Base-by-base conservation (phyloP, 2,113 vertebrate genomes). In the Grallaria varia region DNA sequence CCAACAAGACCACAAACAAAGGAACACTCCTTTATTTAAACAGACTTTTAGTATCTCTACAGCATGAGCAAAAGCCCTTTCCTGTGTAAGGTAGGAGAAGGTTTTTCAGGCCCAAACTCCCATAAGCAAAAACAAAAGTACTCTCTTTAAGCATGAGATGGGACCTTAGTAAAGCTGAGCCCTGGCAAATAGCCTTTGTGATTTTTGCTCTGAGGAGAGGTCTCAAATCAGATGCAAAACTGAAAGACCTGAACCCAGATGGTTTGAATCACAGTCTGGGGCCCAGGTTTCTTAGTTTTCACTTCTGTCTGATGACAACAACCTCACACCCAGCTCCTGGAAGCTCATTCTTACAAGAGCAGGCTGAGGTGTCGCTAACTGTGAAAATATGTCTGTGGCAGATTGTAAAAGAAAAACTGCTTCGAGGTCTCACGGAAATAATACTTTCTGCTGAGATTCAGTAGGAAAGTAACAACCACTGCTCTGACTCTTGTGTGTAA, bases 381-480 rank as follows among this genome's bases (percentile, higher is more conserved):
- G 14, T 35, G 64, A 50, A 68, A 95, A 92, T 67, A 87, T 69
- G 56, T 60, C 24, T 77, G 21, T 64, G 69, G 25, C 35, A 63
- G 44, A 60, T 68, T 62, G 19, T 12, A 84, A 84, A 63, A 86
- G 81, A 93, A 87, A 52, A 80, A 47, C 31, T 72, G 19, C 76
- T 81, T 35, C 72, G 73, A 91, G 76, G 17, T 81, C 63, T 78
- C 80, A 87, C 50, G 71, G 37, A 92, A 79, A 33, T 15, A 52
- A 28, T 53, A 16, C 52, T 87, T 91, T 87, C 63, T 92, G 58
- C 44, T 69, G 71, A 77, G 19, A 64, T 90, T 77, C 76, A 91
- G 50, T 59, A 87, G 25, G 42, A 66, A 17, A 76, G 20, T 84
- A 92, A 45, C 28, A 82, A 56, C n/a, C 49, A 45, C 18, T 1